Percentiles rank a stretch among this genome's conserved stretches.
Evolutionary conservation across 2,797 vertebrate genomes (phyloP).

Genomic region (Poeciliopsis infans): DNA sequence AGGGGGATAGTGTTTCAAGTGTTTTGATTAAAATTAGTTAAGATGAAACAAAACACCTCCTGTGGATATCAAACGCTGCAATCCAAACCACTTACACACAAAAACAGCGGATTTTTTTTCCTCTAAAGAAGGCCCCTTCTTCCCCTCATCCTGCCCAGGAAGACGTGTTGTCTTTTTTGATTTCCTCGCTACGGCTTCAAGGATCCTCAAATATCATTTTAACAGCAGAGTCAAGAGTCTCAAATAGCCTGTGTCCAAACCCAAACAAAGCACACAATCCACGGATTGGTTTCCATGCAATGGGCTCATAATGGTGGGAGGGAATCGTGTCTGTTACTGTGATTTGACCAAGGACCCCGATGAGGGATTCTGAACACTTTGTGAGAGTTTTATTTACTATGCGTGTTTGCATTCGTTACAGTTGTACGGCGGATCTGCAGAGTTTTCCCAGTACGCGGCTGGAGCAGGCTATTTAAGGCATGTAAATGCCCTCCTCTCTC

Average conservation of each 20-base stretch:
- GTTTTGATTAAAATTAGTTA: slow-evolving; percentile 99
- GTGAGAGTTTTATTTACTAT: neutral
- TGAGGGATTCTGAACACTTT: slow-evolving; percentile 9
- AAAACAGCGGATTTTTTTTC: slow-evolving; percentile 75
- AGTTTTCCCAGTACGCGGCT: slow-evolving; percentile 26
- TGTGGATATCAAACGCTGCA: slow-evolving; percentile 92
- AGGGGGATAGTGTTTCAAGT: slow-evolving; percentile 94
- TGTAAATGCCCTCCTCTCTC: slow-evolving; percentile 44
- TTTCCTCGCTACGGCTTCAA: slow-evolving; percentile 63
- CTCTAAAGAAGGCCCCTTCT: slow-evolving; percentile 67
- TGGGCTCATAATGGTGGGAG: slow-evolving; percentile 54
- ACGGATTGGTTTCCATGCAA: slow-evolving; percentile 71
- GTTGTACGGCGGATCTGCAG: neutral
- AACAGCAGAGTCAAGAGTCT: slow-evolving; percentile 59
- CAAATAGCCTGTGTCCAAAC: slow-evolving; percentile 70
- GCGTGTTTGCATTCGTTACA: slow-evolving; percentile 29
- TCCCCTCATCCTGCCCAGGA: slow-evolving; percentile 19
- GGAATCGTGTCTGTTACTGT: slow-evolving; percentile 57
- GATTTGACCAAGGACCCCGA: slow-evolving; percentile 41
- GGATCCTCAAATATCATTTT: slow-evolving; percentile 63
- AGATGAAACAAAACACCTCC: slow-evolving; percentile 97
- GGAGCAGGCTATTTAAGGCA: slow-evolving; percentile 50
- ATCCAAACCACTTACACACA: slow-evolving; percentile 86
- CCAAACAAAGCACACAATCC: slow-evolving; percentile 75
- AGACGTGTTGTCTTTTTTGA: slow-evolving; percentile 64